Evolutionary conservation across 2,888 invertebrate species (phyloP).

Genomic region (Cephus sareptanus): DNA sequence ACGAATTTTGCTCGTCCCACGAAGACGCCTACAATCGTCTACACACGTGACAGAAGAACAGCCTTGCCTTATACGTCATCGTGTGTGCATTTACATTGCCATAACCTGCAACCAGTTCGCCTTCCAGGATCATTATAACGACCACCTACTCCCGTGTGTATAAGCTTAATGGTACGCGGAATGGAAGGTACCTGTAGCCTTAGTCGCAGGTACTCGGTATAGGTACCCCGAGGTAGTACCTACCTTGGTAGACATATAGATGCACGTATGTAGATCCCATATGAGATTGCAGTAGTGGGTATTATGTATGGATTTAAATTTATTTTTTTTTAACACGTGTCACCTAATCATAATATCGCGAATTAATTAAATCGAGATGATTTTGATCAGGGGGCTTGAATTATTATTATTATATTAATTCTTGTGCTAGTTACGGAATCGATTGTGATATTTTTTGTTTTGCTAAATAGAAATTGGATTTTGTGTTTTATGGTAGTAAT

Average conservation of each 20-base stretch:
- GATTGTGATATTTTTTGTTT: background rate
- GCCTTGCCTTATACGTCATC: conserved; percentile 30
- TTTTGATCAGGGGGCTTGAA: background rate
- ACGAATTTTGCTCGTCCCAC: conserved; percentile 1
- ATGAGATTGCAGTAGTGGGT: background rate
- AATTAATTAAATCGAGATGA: background rate
- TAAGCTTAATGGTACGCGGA: conserved; percentile 1
- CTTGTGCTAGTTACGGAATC: background rate
- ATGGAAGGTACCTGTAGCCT: conserved; percentile 3
- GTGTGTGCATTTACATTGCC: background rate
- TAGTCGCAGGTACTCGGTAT: background rate
- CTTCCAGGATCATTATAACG: background rate
- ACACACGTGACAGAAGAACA: conserved; percentile 23
- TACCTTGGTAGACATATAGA: background rate
- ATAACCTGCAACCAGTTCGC: conserved; percentile 6
- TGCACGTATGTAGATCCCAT: background rate
- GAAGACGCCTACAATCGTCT: conserved; percentile 1
- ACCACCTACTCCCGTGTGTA: background rate
- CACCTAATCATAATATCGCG: background rate
- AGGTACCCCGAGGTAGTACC: background rate
- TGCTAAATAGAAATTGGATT: background rate
- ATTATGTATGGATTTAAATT: background rate
- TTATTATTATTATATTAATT: background rate
- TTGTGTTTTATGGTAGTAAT: background rate
- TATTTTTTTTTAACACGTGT: background rate